phyloP scores from a whole-genome alignment of 2,888 invertebrate species.

The Neoscelio sp. region DNA sequence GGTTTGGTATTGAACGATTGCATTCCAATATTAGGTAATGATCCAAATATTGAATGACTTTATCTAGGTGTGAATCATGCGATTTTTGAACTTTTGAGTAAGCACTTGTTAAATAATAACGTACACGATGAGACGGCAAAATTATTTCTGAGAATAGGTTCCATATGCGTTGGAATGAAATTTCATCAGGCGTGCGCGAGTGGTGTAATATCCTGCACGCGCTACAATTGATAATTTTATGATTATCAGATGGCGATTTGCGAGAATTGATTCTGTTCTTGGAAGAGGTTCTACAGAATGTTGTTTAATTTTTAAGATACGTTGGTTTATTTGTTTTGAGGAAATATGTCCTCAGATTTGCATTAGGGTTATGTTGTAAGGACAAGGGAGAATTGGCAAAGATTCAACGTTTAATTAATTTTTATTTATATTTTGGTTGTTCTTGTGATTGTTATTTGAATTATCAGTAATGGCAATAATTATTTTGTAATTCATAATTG shows the following conservation, averaged over 20 bases:
- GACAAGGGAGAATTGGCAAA: constrained; percentile 16
- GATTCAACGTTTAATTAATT: constrained; percentile 16
- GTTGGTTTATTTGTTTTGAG: too few relatives aligned
- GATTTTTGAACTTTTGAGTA: neutral
- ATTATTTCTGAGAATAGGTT: constrained; percentile 8
- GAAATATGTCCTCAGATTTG: too few relatives aligned
- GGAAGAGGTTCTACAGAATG: too few relatives aligned
- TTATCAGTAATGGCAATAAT: neutral
- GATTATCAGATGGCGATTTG: constrained; percentile 13
- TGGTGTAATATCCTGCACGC: constrained; percentile 6
- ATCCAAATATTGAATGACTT: too few relatives aligned
- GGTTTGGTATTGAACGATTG: too few relatives aligned
- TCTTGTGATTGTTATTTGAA: constrained; percentile 6
- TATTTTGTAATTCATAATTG: neutral
- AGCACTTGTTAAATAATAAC: neutral
- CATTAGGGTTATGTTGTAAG: constrained; percentile 27
- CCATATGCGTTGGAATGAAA: constrained; percentile 40
- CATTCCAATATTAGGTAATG: too few relatives aligned
- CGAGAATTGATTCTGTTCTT: too few relatives aligned
- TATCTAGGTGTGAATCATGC: too few relatives aligned
- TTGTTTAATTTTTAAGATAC: too few relatives aligned
- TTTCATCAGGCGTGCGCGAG: neutral
- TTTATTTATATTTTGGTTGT: constrained; percentile 31
- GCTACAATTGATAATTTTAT: neutral
- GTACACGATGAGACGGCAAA: constrained; percentile 10